Base-by-base conservation (phyloP, 2,797 vertebrate genomes). In the Lacerta viridis region DNA sequence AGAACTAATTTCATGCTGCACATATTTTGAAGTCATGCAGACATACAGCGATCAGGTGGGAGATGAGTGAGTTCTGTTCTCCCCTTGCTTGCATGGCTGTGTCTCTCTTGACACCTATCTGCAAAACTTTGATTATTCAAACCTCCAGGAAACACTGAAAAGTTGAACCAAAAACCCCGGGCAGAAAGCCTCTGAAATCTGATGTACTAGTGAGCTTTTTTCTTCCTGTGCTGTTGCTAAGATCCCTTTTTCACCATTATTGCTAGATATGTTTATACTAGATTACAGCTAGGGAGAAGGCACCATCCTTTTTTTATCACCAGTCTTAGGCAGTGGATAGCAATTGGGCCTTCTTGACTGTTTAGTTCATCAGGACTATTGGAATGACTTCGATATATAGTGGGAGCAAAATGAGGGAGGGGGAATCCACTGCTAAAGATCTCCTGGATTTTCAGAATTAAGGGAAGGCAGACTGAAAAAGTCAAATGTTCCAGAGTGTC, bases 251-350 rank as follows among this genome's bases (percentile, higher is more conserved):
- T 80, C 83, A 55, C 84, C 8, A 46, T 86, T 15, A n/a, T 72
- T 89, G 69, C 79, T 92, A 82, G 89, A 92, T 89, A n/a, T 8
- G 55, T 88, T 90, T 90, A 61, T 76, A 9, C 86, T 23, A 88
- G 66, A 83, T 85, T 91, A 87, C 86, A 0, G 0, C 43, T 66
- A 2, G 75, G 55, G 50, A 88, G 91, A 86, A 82, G 83, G 83
- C 72, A n/a, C 39, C 3, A 1, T 33, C 84, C 61, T 88, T 84
- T 80, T 83, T 90, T 91, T 85, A 75, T 27, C 72, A 39, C 55
- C 83, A 84, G 61, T 23, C 61, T 64, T 23, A 64, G 61, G 20
- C 85, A 78, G 3, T 85, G 87, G 43, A 61, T 68, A 1, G 87
- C 88, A 2, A 5, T 72, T 81, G 69, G 85, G 83, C 59, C 87